Evolutionary conservation across 1,140 invertebrate species (phyloP).

Genomic region (Platorchestia sp.): DNA sequence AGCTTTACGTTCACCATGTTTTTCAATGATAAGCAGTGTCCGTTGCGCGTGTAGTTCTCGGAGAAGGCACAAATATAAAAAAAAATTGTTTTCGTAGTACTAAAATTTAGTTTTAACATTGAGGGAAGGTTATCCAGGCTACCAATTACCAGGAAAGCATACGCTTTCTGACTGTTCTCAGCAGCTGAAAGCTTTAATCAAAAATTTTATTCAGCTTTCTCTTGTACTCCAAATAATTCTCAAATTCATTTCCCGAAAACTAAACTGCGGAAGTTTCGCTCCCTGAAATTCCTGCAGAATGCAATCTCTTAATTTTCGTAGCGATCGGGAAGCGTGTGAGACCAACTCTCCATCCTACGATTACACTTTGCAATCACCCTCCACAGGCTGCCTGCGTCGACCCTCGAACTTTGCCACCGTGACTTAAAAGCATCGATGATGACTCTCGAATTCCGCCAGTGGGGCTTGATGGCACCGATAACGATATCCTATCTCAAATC

Average conservation of each 20-base stretch:
- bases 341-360: background rate
- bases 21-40: too few relatives aligned
- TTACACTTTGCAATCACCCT: background rate
- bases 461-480: conserved; percentile 2
- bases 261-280: background rate
- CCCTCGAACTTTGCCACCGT: background rate
- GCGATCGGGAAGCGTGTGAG: background rate
- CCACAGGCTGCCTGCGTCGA: background rate
- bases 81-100: too few relatives aligned
- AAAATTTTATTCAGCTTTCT: background rate
- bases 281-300: background rate
- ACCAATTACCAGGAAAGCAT: too few relatives aligned
- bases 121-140: background rate
- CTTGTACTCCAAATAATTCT: background rate
- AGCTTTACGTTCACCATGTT: too few relatives aligned
- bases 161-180: background rate
- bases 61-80: too few relatives aligned
- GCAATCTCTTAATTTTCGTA: background rate
- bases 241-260: background rate
- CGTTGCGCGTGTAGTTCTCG: too few relatives aligned
- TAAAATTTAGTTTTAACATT: too few relatives aligned
- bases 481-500: conserved; percentile 8
- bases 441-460: conserved; percentile 5
- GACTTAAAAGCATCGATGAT: conserved; percentile 8
- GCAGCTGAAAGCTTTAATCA: background rate